Evolutionary conservation across 1,140 invertebrate species (phyloP).

Genomic region (Rhagoletis zephyria): DNA sequence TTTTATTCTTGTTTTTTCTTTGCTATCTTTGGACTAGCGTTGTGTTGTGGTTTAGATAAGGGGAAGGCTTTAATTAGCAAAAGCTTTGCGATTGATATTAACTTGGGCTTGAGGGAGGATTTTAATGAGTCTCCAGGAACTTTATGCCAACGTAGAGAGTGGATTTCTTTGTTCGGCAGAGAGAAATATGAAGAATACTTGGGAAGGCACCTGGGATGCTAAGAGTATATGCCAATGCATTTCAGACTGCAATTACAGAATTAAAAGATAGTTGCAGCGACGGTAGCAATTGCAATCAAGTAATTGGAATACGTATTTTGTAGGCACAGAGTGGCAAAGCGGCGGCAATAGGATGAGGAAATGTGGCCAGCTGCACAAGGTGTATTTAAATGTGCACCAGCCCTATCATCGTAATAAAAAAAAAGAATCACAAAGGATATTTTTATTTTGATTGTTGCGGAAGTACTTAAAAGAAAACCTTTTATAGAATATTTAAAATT

Average conservation of each 20-base stretch:
- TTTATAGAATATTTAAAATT: too few relatives aligned
- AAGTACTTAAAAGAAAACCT: neutral
- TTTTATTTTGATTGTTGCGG: neutral
- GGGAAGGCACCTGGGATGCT: slow-evolving; percentile 12
- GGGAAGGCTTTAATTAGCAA: slow-evolving; percentile 43
- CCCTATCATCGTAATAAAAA: too few relatives aligned
- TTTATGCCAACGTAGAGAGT: neutral
- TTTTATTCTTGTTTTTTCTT: neutral
- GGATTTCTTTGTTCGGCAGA: slow-evolving; percentile 7
- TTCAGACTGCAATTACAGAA: slow-evolving; percentile 8
- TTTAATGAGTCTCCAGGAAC: slow-evolving; percentile 45
- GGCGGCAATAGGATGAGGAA: too few relatives aligned
- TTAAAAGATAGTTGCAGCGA: slow-evolving; percentile 38
- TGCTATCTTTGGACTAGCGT: neutral
- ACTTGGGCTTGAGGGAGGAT: slow-evolving; percentile 34
- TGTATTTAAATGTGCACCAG: too few relatives aligned
- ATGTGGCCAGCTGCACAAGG: too few relatives aligned
- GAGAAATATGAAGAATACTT: slow-evolving; percentile 28
- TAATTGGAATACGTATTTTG: slow-evolving; percentile 1
- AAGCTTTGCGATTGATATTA: slow-evolving; percentile 43
- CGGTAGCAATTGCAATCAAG: slow-evolving; percentile 9
- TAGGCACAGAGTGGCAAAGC: too few relatives aligned
- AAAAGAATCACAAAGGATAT: neutral
- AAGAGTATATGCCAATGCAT: neutral
- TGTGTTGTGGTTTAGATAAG: slow-evolving; percentile 4